Evolutionary conservation across 2,113 vertebrate species (phyloP).

Genomic region (Pelusios castaneus): DNA sequence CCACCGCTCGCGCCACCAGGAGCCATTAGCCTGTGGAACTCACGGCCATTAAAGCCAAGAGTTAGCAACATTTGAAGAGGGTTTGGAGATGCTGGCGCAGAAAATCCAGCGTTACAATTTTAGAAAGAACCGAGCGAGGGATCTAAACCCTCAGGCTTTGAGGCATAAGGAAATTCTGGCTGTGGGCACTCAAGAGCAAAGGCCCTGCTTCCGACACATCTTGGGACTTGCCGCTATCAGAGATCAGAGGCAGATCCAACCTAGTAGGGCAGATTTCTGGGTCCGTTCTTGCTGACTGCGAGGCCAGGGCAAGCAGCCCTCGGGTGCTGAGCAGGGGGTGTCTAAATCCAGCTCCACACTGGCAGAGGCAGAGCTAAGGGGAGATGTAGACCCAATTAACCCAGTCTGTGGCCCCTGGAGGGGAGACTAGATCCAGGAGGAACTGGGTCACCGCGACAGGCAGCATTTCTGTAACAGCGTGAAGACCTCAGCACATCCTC

Average conservation of each 20-base stretch:
- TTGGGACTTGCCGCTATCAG: background rate
- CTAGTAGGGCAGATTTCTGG: background rate
- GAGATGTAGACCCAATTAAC: no score
- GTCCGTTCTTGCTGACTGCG: no score
- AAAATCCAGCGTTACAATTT: background rate
- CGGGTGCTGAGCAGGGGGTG: no score
- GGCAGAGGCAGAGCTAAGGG: no score
- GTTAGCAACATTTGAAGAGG: background rate
- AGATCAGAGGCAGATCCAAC: no score
- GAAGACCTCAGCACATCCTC: background rate
- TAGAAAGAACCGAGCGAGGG: background rate
- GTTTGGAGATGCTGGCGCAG: background rate
- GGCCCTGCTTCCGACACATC: background rate
- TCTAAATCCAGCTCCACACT: no score
- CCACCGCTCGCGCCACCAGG: no score
- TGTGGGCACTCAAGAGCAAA: background rate
- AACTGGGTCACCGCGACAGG: no score
- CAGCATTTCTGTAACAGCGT: no score
- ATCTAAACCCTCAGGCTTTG: background rate
- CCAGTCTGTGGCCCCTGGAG: background rate
- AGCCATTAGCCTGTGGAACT: background rate
- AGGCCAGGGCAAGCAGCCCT: background rate
- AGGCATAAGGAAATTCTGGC: background rate
- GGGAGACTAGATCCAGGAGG: background rate
- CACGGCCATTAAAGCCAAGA: background rate